These are phyloP conservation scores for Pentamera pediparva DNA, from an alignment of 53 echinoderm and acorn worm species.

Conservation along the genomic window DNA sequence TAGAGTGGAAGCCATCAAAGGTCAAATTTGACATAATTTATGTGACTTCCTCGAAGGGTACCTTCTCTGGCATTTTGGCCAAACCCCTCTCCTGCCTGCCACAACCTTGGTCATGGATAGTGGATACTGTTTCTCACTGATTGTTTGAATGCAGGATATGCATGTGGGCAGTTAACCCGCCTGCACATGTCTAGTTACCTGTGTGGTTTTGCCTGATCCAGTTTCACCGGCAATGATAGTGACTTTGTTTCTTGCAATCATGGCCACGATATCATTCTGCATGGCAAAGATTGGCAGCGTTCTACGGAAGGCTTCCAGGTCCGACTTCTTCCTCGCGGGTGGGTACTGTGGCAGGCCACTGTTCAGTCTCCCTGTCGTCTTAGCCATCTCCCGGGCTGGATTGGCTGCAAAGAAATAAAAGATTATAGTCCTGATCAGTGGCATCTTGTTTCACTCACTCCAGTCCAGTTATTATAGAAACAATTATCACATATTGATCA, in stretches of 20 bases:
- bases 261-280: conserved; percentile 53
- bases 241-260: conserved; percentile 61
- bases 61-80: too few relatives aligned
- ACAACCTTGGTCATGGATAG: too few relatives aligned
- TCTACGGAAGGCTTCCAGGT: conserved; percentile 75
- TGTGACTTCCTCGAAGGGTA: too few relatives aligned
- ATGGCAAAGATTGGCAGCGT: conserved; percentile 74
- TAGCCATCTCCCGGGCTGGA: conserved; percentile 77
- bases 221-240: conserved; percentile 81
- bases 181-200: conserved; percentile 42
- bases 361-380: conserved; percentile 88
- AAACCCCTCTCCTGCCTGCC: too few relatives aligned
- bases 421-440: neutral
- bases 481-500: too few relatives aligned
- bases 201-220: conserved; percentile 96
- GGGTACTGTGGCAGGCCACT: conserved; percentile 82
- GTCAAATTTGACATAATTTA: too few relatives aligned
- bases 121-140: too few relatives aligned
- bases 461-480: too few relatives aligned
- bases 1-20: too few relatives aligned
- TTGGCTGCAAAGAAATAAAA: conserved; percentile 36
- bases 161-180: too few relatives aligned
- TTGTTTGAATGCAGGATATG: too few relatives aligned
- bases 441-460: neutral
- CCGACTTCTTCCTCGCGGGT: conserved; percentile 49